Base-by-base conservation (phyloP, 2,888 invertebrate species). In the Tetramorium bicarinatum region DNA sequence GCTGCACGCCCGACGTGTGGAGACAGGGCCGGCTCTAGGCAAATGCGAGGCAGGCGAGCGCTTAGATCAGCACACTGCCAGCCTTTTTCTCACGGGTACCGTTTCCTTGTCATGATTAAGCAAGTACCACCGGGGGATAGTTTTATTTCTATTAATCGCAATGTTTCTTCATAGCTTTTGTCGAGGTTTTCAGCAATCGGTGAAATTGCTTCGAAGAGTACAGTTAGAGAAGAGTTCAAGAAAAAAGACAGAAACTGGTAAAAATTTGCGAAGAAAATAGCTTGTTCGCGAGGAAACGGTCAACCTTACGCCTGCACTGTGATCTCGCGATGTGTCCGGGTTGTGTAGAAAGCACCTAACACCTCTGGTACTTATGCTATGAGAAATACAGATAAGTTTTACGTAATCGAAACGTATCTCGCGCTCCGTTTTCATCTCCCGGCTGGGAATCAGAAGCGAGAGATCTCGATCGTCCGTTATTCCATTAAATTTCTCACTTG, bases 371-470 rank as follows among this genome's bases (percentile, higher is more conserved):
- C 47, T 76, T 7, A 25, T 13, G n/a, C 84, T 85, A 90, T 89
- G 89, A 85, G 88, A 89, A 88, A 85, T 88, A 89, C 86, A 86
- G 69, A 85, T 86, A 85, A 80, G 52, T 82, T 82, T 89, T 89
- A 88, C 85, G 89, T 88, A 89, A 89, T 85, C 80, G 38, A 38
- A 66, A 62, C 62, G 54, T 89, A 72, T 54, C 75, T 84, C 67
- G 72, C 84, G 84, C 84, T 76, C 86, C n/a, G 59, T 72, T 83
- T 89, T 89, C 85, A 89, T 87, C 83, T 89, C 77, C 54, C 13
- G 61, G 54, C 13, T 77, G 56, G 69, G 77, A 77, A 77, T 77
- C 67, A 13, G 15, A 13, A 54, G 21, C 25, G 54, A 67, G n/a
- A 77, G 7, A 56, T 67, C 69, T 77, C 29, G 41, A 41, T 66